Percentiles rank a stretch among this genome's conserved stretches.
Evolutionary conservation across 2,113 vertebrate genomes (phyloP).

Genomic region (Malaclemys terrapin): DNA sequence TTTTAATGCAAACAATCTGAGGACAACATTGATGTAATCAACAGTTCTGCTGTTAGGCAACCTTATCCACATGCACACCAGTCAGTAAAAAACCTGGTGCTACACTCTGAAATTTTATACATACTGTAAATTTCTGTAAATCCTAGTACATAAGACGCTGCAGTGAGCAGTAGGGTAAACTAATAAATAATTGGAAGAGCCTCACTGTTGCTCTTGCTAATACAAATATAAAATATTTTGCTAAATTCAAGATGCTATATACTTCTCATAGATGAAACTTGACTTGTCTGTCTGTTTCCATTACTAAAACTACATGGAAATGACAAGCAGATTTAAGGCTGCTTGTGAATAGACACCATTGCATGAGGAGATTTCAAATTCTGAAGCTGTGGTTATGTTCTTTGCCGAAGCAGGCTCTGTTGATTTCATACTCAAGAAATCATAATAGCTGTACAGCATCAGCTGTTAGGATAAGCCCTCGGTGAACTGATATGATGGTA

Average conservation of each 20-base stretch:
- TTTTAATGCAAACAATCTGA: background rate
- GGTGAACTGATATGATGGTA: background rate
- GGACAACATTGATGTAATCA: background rate
- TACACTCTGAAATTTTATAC: background rate
- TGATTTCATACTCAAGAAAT: background rate
- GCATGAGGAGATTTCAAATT: background rate
- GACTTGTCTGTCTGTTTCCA: background rate
- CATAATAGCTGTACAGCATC: background rate
- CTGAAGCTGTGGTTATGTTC: background rate
- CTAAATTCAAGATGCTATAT: background rate
- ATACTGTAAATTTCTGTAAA: background rate
- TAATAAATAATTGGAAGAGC: background rate
- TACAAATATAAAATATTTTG: background rate
- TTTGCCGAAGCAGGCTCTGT: background rate
- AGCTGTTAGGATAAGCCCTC: background rate
- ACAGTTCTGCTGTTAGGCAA: background rate
- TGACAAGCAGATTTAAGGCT: background rate
- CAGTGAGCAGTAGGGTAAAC: background rate
- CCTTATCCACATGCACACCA: background rate
- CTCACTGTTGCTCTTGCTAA: background rate
- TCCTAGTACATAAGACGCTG: background rate
- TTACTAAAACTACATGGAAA: background rate
- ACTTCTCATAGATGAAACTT: background rate
- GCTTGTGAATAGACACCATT: background rate
- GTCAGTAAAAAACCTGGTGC: background rate